Conservation (phyloP, 2,888 invertebrate genomes). For the Balanococcus diminutus region DNA sequence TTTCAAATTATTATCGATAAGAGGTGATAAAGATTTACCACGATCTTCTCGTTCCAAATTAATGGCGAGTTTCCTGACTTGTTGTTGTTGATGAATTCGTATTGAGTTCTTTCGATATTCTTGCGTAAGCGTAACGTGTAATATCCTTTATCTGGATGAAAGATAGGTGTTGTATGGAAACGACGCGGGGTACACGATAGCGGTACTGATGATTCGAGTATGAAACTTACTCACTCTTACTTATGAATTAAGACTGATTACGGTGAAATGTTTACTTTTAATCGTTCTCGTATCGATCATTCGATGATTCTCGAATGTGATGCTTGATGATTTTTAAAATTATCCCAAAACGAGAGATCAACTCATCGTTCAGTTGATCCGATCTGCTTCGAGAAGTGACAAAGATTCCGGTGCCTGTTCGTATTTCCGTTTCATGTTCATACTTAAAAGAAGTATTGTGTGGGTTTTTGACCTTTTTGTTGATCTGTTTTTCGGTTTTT, state of each 20-base stretch:
- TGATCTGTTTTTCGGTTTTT: too few species aligned
- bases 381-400: too few species aligned
- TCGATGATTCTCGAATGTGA: neutral
- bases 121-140: too few species aligned
- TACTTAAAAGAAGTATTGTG: too few species aligned
- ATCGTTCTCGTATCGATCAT: neutral
- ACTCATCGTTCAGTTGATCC: too few species aligned
- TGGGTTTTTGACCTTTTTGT: too few species aligned
- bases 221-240: neutral
- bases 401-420: too few species aligned
- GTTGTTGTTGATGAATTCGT: neutral
- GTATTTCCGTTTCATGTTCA: too few species aligned
- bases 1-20: too few species aligned
- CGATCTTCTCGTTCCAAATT: neutral
- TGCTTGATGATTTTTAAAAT: neutral
- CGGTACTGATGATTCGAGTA: neutral
- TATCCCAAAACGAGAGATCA: too few species aligned
- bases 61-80: neutral
- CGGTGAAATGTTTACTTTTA: neutral
- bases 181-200: neutral
- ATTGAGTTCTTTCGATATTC: neutral
- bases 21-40: too few species aligned
- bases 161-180: neutral
- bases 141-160: neutral
- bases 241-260: neutral